A percentile compares a stretch with the other conserved stretches of the same genome.
phyloP scores from a whole-genome alignment of 2,888 invertebrate species.

The Abscondita cerata region DNA sequence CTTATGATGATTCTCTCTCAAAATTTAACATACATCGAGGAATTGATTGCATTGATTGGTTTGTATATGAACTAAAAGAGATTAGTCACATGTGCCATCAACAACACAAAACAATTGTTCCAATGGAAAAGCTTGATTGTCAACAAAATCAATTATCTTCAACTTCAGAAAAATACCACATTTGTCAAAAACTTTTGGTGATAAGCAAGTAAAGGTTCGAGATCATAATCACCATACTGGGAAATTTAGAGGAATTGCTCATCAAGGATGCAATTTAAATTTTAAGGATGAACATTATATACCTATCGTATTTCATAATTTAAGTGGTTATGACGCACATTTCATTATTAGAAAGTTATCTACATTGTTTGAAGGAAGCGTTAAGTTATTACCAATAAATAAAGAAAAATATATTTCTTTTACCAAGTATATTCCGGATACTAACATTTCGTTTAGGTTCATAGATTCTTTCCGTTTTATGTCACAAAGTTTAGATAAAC shows the following conservation, averaged over 20 bases:
- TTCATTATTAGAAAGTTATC: conserved; percentile 41
- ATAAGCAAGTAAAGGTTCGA: no score
- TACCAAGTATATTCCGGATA: no score
- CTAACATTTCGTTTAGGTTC: no score
- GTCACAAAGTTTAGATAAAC: conserved; percentile 38
- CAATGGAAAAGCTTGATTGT: conserved; percentile 13
- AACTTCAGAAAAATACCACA: conserved; percentile 28
- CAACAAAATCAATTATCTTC: conserved; percentile 20
- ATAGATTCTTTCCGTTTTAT: conserved; percentile 42
- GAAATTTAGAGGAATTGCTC: conserved; percentile 38
- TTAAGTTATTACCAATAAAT: conserved; percentile 37
- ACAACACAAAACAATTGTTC: neutral
- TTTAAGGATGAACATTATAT: conserved; percentile 34
- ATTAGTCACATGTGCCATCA: conserved; percentile 20
- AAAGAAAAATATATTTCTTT: conserved; percentile 43
- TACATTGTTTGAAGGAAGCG: conserved; percentile 33
- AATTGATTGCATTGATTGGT: conserved; percentile 16
- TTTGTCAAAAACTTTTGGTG: conserved; percentile 33
- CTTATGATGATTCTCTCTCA: conserved; percentile 22
- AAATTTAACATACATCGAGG: conserved; percentile 13
- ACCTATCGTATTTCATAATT: conserved; percentile 45
- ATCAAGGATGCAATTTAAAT: conserved; percentile 41
- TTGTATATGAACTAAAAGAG: conserved; percentile 32
- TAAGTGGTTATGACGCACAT: conserved; percentile 44
- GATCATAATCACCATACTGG: no score